Conservation (phyloP, 2,797 vertebrate species). For the Thripadectes ignobilis region DNA sequence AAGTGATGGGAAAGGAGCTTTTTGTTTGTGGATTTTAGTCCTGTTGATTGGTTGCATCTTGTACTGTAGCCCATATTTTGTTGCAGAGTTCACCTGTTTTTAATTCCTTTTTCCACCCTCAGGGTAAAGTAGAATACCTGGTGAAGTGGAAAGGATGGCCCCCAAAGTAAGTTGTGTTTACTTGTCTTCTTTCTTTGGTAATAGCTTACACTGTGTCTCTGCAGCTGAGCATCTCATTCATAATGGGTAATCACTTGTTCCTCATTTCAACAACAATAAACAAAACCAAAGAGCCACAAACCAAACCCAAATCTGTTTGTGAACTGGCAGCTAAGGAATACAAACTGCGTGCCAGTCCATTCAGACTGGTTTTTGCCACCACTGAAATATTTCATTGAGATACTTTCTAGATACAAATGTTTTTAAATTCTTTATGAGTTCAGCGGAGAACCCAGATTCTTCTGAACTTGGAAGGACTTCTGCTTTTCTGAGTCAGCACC, state of each 20-base stretch:
- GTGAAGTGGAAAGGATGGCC: conserved; percentile 99
- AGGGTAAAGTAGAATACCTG: conserved; percentile 98
- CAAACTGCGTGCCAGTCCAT: not conserved
- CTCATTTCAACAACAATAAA: not conserved
- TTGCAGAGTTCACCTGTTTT: conserved; percentile 7
- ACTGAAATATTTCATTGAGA: conserved; percentile 21
- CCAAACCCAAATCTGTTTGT: not conserved
- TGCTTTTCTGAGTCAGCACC: conserved; percentile 10
- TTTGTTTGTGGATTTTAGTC: not conserved
- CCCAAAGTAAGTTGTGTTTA: conserved; percentile 88
- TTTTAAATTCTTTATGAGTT: not conserved
- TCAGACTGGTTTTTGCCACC: not conserved
- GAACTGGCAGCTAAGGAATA: not conserved
- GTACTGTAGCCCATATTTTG: not conserved
- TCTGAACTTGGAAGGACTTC: not conserved
- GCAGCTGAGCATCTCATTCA: not conserved
- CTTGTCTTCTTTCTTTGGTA: not conserved
- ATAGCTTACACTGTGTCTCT: not conserved
- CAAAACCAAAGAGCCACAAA: conserved; percentile 25
- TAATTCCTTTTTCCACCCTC: conserved; percentile 48
- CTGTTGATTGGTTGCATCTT: not conserved
- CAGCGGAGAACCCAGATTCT: not conserved
- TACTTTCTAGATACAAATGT: conserved; percentile 18
- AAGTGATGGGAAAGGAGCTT: not conserved
- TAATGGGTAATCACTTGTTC: not conserved